These are phyloP conservation scores for Macaria notata DNA, from an alignment of 2,888 invertebrate species.

Conservation along the genomic window DNA sequence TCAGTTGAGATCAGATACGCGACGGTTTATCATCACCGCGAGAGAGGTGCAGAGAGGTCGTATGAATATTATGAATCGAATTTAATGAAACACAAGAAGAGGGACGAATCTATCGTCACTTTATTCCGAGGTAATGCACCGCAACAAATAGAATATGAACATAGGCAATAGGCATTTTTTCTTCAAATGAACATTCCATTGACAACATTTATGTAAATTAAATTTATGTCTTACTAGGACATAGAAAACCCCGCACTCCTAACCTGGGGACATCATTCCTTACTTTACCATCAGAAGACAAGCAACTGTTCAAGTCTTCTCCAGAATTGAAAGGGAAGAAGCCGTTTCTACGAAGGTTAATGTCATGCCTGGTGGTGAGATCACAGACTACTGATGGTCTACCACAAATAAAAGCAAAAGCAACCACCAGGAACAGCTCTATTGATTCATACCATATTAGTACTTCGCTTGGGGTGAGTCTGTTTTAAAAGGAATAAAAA, in stretches of 20 bases:
- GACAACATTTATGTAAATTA: too few relatives aligned
- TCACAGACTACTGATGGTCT: slow-evolving; percentile 41
- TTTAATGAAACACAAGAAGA: slow-evolving; percentile 2
- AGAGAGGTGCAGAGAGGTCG: not conserved
- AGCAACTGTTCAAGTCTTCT: slow-evolving; percentile 29
- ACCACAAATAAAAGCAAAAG: slow-evolving; percentile 2
- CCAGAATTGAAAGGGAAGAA: slow-evolving; percentile 45
- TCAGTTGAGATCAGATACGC: slow-evolving; percentile 55
- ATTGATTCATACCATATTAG: slow-evolving; percentile 67
- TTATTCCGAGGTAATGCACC: slow-evolving; percentile 59
- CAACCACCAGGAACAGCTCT: slow-evolving; percentile 48
- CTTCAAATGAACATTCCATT: too few relatives aligned
- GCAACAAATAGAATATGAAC: too few relatives aligned
- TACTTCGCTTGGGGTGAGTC: slow-evolving; percentile 64
- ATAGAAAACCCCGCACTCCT: slow-evolving; percentile 55
- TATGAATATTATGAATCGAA: slow-evolving; percentile 19
- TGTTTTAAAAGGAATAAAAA: not conserved
- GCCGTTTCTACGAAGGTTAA: slow-evolving; percentile 60
- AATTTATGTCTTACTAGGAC: slow-evolving; percentile 38
- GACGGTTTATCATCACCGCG: slow-evolving; percentile 34
- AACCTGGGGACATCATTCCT: slow-evolving; percentile 64
- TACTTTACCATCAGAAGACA: slow-evolving; percentile 50
- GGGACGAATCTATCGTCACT: slow-evolving; percentile 53
- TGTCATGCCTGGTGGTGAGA: slow-evolving; percentile 65
- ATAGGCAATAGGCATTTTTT: too few relatives aligned